A percentile compares a stretch with the other conserved stretches of the same genome.
Evolutionary conservation across 2,113 vertebrate genomes (phyloP).

Genomic region (Amazona vittata): DNA sequence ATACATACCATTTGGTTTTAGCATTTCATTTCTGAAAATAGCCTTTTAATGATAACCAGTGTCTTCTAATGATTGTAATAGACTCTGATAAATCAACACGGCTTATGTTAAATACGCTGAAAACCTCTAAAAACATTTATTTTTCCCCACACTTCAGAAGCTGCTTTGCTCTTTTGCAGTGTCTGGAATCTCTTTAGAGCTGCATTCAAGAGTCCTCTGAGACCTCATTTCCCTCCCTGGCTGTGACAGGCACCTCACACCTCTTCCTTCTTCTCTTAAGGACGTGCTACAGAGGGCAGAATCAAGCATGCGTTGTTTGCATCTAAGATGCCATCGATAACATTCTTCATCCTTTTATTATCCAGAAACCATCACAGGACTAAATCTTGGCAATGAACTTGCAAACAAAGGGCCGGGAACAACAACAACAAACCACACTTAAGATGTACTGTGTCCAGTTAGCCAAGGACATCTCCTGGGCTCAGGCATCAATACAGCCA

Average conservation of each 20-base stretch:
- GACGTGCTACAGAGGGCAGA: slow-evolving; percentile 47
- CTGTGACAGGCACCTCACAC: slow-evolving; percentile 2
- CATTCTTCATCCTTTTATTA: background rate
- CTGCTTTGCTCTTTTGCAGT: slow-evolving; percentile 51
- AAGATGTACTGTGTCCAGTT: background rate
- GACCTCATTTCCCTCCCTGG: background rate
- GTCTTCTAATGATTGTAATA: slow-evolving; percentile 28
- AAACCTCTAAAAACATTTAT: slow-evolving; percentile 53
- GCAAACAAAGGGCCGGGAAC: background rate
- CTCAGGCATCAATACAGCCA: background rate
- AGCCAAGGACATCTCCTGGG: background rate
- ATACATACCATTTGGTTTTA: slow-evolving; percentile 61
- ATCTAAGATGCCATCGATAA: slow-evolving; percentile 42
- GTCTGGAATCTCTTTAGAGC: slow-evolving; percentile 6
- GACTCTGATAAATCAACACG: slow-evolving; percentile 41
- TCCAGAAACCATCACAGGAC: background rate
- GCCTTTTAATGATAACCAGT: slow-evolving; percentile 54
- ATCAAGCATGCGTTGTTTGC: slow-evolving; percentile 43
- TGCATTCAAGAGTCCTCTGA: slow-evolving; percentile 36
- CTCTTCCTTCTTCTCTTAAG: slow-evolving; percentile 5
- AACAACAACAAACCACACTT: background rate
- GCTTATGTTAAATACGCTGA: slow-evolving; percentile 4
- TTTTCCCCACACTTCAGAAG: slow-evolving; percentile 34
- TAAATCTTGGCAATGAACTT: background rate
- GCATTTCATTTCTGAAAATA: slow-evolving; percentile 53